Evolutionary conservation across 2,113 vertebrate genomes (phyloP).

Genomic region (Raja brachyura): DNA sequence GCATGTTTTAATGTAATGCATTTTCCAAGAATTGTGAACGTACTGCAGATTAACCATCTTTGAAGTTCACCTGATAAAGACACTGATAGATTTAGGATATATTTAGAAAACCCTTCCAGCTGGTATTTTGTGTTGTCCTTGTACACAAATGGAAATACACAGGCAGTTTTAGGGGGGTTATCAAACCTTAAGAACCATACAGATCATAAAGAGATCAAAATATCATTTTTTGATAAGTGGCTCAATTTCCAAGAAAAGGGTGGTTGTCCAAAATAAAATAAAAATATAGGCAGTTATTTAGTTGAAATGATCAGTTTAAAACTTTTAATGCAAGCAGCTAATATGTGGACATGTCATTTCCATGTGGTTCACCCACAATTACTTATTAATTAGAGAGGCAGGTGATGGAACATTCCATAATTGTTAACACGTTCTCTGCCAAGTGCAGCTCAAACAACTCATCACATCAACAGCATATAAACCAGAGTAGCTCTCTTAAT

Average conservation of each 20-base stretch:
- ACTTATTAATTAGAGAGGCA: no score
- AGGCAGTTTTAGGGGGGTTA: not conserved
- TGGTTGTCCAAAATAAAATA: not conserved
- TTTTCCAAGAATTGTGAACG: no score
- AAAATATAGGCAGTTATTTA: not conserved
- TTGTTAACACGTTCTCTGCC: no score
- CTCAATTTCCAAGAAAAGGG: not conserved
- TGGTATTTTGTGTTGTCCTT: not conserved
- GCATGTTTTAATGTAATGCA: not conserved
- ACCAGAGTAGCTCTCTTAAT: no score
- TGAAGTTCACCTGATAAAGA: not conserved
- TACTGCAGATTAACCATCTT: not conserved
- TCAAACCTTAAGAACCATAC: not conserved
- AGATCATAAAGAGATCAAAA: not conserved
- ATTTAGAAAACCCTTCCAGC: not conserved
- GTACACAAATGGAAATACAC: not conserved
- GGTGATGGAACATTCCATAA: no score
- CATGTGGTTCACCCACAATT: no score
- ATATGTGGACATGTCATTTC: not conserved
- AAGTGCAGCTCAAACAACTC: no score
- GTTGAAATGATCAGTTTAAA: not conserved
- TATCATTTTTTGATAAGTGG: not conserved
- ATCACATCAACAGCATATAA: no score
- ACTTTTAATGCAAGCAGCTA: not conserved
- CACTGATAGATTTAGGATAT: not conserved